Conservation (phyloP, 2,797 vertebrate species). For the Coilia nasus region DNA sequence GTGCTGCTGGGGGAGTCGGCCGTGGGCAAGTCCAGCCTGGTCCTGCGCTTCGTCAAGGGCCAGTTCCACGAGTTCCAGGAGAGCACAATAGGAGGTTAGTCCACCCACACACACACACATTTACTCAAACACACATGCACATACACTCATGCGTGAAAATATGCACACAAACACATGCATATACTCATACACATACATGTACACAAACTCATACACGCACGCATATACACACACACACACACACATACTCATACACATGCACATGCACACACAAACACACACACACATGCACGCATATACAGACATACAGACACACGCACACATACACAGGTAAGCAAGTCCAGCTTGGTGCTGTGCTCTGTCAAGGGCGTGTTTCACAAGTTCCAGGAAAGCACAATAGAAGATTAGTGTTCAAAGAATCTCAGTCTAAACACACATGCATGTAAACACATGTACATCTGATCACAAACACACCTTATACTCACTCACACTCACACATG, state of each 20-base stretch:
- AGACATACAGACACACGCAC: background rate
- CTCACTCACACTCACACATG: background rate
- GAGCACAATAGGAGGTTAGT: slow-evolving; percentile 99
- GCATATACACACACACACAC: background rate
- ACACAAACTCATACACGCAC: background rate
- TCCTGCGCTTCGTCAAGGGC: slow-evolving; percentile 98
- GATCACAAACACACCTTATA: background rate
- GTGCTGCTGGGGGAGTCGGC: slow-evolving; percentile 97
- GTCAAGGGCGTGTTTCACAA: slow-evolving; percentile 99
- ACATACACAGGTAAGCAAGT: slow-evolving; percentile 83
- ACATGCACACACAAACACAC: background rate
- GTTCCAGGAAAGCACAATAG: slow-evolving; percentile 99
- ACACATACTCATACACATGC: background rate
- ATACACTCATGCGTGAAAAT: background rate
- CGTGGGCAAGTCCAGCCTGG: slow-evolving; percentile 97
- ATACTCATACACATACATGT: background rate
- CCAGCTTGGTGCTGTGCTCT: slow-evolving; percentile 96
- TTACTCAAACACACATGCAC: background rate
- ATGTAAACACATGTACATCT: background rate
- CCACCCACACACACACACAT: slow-evolving; percentile 1
- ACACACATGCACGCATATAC: background rate
- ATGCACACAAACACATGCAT: background rate
- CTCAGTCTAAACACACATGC: background rate
- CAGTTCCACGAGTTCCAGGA: slow-evolving; percentile 99
- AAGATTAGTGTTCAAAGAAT: slow-evolving; percentile 79